Conservation (phyloP, 1,140 invertebrate species). For the Trypoxylus dichotomus region DNA sequence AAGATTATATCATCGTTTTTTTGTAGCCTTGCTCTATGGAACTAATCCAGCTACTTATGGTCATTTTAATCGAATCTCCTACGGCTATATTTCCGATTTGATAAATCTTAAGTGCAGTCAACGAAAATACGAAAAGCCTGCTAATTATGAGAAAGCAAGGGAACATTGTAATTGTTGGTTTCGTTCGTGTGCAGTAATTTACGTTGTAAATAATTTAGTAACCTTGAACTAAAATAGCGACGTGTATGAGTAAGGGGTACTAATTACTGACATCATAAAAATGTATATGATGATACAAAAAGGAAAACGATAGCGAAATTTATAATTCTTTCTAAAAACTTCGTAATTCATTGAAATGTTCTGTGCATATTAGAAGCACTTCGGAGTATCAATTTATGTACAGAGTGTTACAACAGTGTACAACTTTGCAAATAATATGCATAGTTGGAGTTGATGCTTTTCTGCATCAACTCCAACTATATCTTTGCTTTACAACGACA, state of each 20-base stretch:
- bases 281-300: neutral
- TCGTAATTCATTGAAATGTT: too few species aligned
- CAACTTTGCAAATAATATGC: too few species aligned
- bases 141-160: neutral
- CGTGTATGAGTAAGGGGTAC: neutral
- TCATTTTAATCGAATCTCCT: neutral
- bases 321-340: neutral
- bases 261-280: neutral
- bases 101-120: neutral
- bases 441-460: too few species aligned
- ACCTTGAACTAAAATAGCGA: slow-evolving; percentile 19
- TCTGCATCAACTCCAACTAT: too few species aligned
- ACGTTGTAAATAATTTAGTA: neutral
- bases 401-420: too few species aligned
- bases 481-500: too few species aligned
- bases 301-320: neutral
- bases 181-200: neutral
- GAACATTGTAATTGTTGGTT: neutral
- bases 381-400: too few species aligned
- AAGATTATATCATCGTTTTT: slow-evolving; percentile 18
- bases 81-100: neutral
- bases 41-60: neutral
- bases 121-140: neutral
- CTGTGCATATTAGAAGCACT: too few species aligned
- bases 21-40: slow-evolving; percentile 9